Evolutionary conservation across 92 coral and sea anemone species (phyloP).

Genomic region (Heliopora coerulea): DNA sequence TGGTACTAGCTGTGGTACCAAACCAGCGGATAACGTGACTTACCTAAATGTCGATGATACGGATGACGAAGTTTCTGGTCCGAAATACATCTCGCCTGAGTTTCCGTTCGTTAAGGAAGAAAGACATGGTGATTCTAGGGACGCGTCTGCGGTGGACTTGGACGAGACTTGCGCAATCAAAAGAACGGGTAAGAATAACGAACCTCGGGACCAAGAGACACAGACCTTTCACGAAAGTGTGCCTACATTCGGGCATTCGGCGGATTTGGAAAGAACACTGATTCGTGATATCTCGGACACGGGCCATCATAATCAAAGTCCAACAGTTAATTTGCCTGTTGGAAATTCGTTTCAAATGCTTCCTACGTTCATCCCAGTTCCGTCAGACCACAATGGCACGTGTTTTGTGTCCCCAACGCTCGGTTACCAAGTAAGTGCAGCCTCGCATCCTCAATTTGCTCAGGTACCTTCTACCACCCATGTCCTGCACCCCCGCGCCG

Average conservation of each 20-base stretch:
- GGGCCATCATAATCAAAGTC: conserved; percentile 21
- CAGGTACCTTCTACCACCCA: conserved; percentile 40
- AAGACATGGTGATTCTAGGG: not conserved
- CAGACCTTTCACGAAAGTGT: conserved; percentile 35
- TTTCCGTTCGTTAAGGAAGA: conserved; percentile 31
- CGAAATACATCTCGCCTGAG: conserved; percentile 23
- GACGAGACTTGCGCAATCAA: conserved; percentile 10
- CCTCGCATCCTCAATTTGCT: conserved; percentile 25
- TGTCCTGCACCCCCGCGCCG: conserved; percentile 26
- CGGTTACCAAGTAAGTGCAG: conserved; percentile 29
- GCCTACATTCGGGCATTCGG: conserved; percentile 16
- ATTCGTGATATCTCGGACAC: not conserved
- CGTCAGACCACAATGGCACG: conserved; percentile 25
- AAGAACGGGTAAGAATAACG: conserved; percentile 11
- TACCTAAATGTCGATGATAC: conserved; percentile 6
- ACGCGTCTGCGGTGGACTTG: conserved; percentile 18
- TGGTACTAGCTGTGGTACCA: conserved; percentile 15
- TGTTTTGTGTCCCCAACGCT: conserved; percentile 39
- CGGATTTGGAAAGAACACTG: not conserved
- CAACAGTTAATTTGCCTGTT: conserved; percentile 2
- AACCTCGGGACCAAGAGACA: conserved; percentile 41
- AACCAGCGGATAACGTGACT: not conserved
- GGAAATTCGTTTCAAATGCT: conserved; percentile 32
- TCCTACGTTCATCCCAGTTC: conserved; percentile 38
- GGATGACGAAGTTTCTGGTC: conserved; percentile 10